A percentile compares a stretch with the other conserved stretches of the same genome.
Evolutionary conservation across 2,888 invertebrate species (phyloP).

Genomic region (Podotricha telesiphe): DNA sequence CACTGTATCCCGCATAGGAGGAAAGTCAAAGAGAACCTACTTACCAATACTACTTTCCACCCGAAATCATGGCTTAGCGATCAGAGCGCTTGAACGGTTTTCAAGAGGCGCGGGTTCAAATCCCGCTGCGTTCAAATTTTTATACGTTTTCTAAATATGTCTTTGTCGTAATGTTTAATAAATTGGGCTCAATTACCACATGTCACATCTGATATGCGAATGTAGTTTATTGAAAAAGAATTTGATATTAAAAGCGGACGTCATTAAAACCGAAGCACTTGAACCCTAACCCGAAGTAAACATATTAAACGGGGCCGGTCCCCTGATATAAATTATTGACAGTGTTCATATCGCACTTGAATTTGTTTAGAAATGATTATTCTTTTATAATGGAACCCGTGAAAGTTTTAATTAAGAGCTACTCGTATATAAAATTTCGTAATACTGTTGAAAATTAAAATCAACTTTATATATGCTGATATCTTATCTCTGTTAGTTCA

Average conservation of each 20-base stretch:
- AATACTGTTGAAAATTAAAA: background rate
- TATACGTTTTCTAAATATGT: background rate
- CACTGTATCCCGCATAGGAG: too few species aligned
- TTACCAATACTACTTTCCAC: too few species aligned
- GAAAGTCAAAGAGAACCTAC: too few species aligned
- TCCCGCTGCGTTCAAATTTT: too few species aligned
- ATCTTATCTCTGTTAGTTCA: constrained; percentile 5
- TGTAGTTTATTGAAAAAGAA: constrained; percentile 39
- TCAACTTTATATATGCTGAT: background rate
- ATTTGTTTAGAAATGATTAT: constrained; percentile 16
- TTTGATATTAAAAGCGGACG: constrained; percentile 46
- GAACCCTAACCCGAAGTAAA: constrained; percentile 42
- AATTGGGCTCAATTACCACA: constrained; percentile 23
- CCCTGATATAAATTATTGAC: constrained; percentile 39
- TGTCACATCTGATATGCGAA: constrained; percentile 31
- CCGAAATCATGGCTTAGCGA: too few species aligned
- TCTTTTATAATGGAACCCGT: constrained; percentile 19
- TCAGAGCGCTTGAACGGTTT: too few species aligned
- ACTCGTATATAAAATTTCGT: background rate
- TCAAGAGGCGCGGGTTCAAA: too few species aligned
- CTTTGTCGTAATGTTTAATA: constrained; percentile 32
- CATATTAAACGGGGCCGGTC: constrained; percentile 35
- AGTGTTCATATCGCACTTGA: constrained; percentile 25
- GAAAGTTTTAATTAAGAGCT: constrained; percentile 21
- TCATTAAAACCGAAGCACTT: constrained; percentile 43